Percentiles rank a stretch among this genome's conserved stretches.
Evolutionary conservation across 2,888 invertebrate species (phyloP).

Genomic region (Stenichneumon culpator): DNA sequence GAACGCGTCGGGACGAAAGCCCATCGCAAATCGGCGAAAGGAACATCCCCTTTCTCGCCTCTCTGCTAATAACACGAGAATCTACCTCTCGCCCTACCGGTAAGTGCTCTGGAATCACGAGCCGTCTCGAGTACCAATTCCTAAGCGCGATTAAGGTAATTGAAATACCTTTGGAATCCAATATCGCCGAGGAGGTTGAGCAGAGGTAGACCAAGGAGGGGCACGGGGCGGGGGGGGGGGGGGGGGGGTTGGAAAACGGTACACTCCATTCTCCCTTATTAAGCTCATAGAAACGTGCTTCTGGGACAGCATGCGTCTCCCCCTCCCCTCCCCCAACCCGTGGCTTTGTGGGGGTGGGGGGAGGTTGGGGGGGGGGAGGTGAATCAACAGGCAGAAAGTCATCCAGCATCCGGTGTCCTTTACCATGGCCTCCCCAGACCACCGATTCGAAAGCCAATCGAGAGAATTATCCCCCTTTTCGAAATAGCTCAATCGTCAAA

Average conservation of each 20-base stretch:
- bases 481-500: slow-evolving; percentile 21
- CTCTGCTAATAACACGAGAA: neutral
- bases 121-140: slow-evolving; percentile 17
- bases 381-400: neutral
- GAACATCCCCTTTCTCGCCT: neutral
- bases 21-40: slow-evolving; percentile 32
- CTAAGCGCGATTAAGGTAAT: slow-evolving; percentile 23
- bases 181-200: slow-evolving; percentile 1
- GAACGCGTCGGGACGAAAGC: neutral
- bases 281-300: neutral
- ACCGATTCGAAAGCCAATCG: neutral
- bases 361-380: neutral
- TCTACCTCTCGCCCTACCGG: neutral
- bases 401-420: neutral
- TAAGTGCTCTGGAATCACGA: too few relatives aligned
- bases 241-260: neutral
- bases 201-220: neutral
- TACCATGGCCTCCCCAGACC: neutral
- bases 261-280: neutral
- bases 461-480: slow-evolving; percentile 12
- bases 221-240: too few relatives aligned
- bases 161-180: slow-evolving; percentile 32
- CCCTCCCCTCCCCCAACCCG: too few relatives aligned
- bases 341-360: too few relatives aligned
- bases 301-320: too few relatives aligned